A percentile compares a stretch with the other conserved stretches of the same genome.
These are phyloP conservation scores for Argopecten irradians DNA, from an alignment of 1,140 invertebrate genomes.

Conservation along the genomic window DNA sequence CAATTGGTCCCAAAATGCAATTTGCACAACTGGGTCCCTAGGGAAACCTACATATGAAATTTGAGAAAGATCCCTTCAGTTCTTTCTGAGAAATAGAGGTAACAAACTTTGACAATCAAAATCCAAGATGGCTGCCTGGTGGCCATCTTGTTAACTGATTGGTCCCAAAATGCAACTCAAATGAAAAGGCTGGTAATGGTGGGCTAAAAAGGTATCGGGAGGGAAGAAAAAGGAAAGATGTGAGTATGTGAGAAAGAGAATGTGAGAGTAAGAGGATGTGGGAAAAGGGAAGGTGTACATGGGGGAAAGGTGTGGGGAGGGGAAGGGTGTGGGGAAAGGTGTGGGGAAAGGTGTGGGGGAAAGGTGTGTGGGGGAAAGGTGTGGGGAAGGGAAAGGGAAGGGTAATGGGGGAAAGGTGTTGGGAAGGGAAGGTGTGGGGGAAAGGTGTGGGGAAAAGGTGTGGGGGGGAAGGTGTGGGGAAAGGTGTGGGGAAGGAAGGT, in stretches of 20 bases:
- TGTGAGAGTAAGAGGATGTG: neutral
- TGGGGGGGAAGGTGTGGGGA: neutral
- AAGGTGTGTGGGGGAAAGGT: neutral
- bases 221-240: too few relatives aligned
- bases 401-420: neutral
- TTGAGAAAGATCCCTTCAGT: too few relatives aligned
- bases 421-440: too few relatives aligned
- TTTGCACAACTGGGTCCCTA: too few relatives aligned
- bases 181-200: too few relatives aligned
- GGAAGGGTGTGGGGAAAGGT: neutral
- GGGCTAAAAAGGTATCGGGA: neutral
- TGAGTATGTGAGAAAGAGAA: constrained; percentile 19
- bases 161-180: too few relatives aligned
- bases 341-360: neutral
- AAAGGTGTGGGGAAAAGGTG: neutral
- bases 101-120: too few relatives aligned
- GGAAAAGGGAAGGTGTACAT: neutral
- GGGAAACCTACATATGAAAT: too few relatives aligned
- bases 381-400: neutral
- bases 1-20: too few relatives aligned
- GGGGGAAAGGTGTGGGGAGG: neutral
- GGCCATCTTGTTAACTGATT: too few relatives aligned
- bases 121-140: too few relatives aligned
- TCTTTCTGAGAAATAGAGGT: too few relatives aligned
- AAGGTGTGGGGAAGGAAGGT: neutral